Conservation (phyloP, 2,113 vertebrate species). For the Gnathonemus longibarbis region DNA sequence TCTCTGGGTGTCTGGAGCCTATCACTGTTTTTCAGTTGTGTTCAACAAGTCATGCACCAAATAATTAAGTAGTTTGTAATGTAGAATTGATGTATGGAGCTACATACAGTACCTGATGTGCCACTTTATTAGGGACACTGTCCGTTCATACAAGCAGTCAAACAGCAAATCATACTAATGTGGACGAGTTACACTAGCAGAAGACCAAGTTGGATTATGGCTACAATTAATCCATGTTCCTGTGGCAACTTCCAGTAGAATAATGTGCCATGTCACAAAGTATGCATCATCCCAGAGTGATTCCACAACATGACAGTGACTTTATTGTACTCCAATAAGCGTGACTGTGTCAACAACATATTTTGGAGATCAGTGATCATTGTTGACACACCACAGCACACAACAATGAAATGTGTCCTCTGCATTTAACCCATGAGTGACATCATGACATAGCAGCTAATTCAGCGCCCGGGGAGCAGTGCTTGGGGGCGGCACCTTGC, state of each 20-base stretch:
- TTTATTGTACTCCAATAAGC: background rate
- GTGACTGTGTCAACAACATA: background rate
- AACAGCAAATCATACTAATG: background rate
- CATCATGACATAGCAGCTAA: too few species aligned
- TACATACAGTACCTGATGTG: background rate
- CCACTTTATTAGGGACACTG: background rate
- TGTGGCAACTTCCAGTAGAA: background rate
- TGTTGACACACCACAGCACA: too few species aligned
- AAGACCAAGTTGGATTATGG: background rate
- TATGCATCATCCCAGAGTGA: background rate
- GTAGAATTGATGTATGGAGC: background rate
- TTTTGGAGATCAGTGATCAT: background rate
- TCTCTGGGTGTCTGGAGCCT: background rate
- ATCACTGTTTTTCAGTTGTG: background rate
- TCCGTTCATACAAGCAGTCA: background rate
- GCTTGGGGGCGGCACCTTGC: too few species aligned
- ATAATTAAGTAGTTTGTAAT: background rate
- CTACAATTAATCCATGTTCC: background rate
- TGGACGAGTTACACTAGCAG: background rate
- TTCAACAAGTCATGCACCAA: background rate
- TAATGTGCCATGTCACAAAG: background rate
- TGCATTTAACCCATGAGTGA: too few species aligned
- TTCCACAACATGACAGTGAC: background rate
- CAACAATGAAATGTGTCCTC: too few species aligned
- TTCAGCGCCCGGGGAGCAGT: too few species aligned